Evolutionary conservation across 2,113 vertebrate genomes (phyloP), one percentile per base, ranked within the genome.

Genomic region (Tapirus terrestris): DNA sequence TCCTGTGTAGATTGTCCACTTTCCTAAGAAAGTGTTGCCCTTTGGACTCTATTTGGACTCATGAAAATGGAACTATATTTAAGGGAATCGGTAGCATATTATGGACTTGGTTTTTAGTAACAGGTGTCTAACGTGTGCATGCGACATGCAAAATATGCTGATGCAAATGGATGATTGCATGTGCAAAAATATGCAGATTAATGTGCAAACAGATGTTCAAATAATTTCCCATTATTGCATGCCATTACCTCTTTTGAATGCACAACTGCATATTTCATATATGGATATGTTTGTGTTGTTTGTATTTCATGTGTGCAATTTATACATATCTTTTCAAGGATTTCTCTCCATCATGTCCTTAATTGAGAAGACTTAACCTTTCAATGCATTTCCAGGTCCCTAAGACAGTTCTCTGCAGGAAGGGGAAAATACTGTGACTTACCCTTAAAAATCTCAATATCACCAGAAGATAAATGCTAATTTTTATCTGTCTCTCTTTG

Each of bases 171-270:
- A 79, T 98, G 92, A 98, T 96, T 97, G 98, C 94, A 98, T 98
- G 98, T 98, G 98, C 93, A 98, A 98, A 98, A 98, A 98, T 98
- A 98, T 98, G 98, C 97, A 98, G 97, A 98, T 98, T 98, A 98
- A 98, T 97, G 97, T 98, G 87, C 97, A 98, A 98, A 97, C 98
- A 98, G 98, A 98, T 98, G 98, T 98, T 98, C 98, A 98, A 98
- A 98, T 98, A 97, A 98, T 98, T 98, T 98, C 92, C 97, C 93
- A 98, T 98, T 97, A 98, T 98, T 98, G 94, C 95, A 88, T 98
- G 96, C 96, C 96, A 97, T 98, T 98, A 98, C 96, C 96, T 97
- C 96, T 97, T 98, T 84, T 98, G 96, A 97, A 97, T 96, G 94
- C 87, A 97, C 96, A 97, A 98, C 97, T 98, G 98, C 97, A 95